These are phyloP conservation scores for Pomatorhinus ruficollis DNA, from an alignment of 2,113 vertebrate genomes.

Conservation along the genomic window DNA sequence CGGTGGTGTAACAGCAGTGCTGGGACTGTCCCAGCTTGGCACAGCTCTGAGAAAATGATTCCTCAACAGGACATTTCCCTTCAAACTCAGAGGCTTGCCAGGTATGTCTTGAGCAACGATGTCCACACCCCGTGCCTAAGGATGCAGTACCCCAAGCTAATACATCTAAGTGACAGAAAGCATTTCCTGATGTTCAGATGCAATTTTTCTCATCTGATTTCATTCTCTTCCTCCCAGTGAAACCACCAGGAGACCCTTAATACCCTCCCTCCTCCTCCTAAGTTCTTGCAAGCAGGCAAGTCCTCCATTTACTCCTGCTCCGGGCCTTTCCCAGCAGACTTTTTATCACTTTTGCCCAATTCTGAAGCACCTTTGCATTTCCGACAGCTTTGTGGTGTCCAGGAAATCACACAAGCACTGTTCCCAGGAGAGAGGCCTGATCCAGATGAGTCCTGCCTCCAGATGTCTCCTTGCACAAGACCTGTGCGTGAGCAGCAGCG, in stretches of 20 bases:
- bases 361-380: not conserved
- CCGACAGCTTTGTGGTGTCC: not conserved
- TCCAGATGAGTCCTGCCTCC: slow-evolving; percentile 29
- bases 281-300: not conserved
- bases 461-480: slow-evolving; percentile 20
- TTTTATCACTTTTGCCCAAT: not conserved
- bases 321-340: not conserved
- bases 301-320: not conserved
- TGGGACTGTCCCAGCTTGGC: not conserved
- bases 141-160: not conserved
- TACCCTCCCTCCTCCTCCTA: not conserved
- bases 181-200: not conserved
- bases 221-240: not conserved
- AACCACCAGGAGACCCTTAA: not conserved
- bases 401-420: slow-evolving; percentile 2
- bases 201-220: slow-evolving; percentile 14
- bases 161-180: not conserved
- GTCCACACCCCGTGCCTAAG: not conserved
- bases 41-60: not conserved
- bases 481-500: not conserved
- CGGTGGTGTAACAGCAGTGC: fast-evolving
- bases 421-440: not conserved
- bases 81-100: fast-evolving
- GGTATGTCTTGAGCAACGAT: not conserved
- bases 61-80: not conserved